Evolutionary conservation across 2,797 vertebrate genomes (phyloP), one percentile per base, ranked within the genome.

Genomic region (Hyperoplus immaculatus): DNA sequence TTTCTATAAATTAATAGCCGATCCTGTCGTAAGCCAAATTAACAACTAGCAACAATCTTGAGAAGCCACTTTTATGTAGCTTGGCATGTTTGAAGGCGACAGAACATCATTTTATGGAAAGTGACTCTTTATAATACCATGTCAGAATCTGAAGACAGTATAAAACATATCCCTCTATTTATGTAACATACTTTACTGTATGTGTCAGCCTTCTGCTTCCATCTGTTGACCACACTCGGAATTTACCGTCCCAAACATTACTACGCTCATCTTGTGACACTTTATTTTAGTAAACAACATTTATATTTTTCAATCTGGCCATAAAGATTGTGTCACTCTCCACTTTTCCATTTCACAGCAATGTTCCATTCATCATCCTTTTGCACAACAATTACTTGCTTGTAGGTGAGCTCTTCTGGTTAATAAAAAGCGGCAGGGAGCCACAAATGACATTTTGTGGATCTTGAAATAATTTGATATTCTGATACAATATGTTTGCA

Each of bases 211-310:
- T 81, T 91, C 78, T 94, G 92, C 87, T 86, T 76, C 93, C 93
- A 94, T 92, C 95, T 95, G 89, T 87, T 93, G 95, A 87, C 89
- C 89, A 90, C 61, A 87, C 68, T 6, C 78, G 82, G 88, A 92
- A 92, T 77, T 88, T 49, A 75, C 69, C 36, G 11, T 47, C 18
- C 16, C 69, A 54, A 79, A 75, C 39, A 74, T 82, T 43, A 53
- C 9, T 60, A 36, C 59, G 39, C 49, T 71, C 72, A 58, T 77
- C 66, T 47, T 57, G 54, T 72, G 80, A 51, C 73, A 69, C 63
- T 84, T 72, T 73, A 82, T 77, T 75, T 81, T 80, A 36, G 64
- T 62, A 69, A 70, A 64, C 39, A 50, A 51, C 60, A 77, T 74
- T 72, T 56, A 54, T 29, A 65, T 59, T 68, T 74, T 77, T 81